Percentiles rank a stretch among this genome's conserved stretches.
Evolutionary conservation across 2,113 vertebrate genomes (phyloP).

Genomic region (Murina feae): DNA sequence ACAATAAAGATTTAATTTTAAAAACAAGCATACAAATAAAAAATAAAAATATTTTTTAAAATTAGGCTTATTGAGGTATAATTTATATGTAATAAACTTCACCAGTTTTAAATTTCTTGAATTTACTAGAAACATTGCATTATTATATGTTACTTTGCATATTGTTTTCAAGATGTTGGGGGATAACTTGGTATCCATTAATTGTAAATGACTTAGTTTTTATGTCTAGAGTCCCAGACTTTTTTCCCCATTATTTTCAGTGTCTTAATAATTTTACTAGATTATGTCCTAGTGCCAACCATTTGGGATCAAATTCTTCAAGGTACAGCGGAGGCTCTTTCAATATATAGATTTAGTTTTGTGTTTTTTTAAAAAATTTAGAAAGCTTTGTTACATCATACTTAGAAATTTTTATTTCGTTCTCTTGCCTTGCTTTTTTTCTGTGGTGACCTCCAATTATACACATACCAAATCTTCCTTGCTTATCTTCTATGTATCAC

Average conservation of each 20-base stretch:
- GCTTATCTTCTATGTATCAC: neutral
- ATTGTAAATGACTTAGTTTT: neutral
- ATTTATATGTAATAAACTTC: neutral
- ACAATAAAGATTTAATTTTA: too few species aligned
- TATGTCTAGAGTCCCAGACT: neutral
- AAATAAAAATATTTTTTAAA: too few species aligned
- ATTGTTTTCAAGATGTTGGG: neutral
- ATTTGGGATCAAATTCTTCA: neutral
- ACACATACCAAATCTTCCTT: neutral
- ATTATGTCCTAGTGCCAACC: neutral
- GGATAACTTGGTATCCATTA: neutral
- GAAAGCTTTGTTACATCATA: neutral
- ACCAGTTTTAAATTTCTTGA: neutral
- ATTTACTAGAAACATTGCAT: neutral
- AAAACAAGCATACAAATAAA: too few species aligned
- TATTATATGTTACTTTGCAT: neutral
- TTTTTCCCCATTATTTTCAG: neutral
- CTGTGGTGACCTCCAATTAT: neutral
- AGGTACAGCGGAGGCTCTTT: neutral
- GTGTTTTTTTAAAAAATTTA: neutral
- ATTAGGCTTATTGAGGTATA: too few species aligned
- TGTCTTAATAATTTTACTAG: neutral
- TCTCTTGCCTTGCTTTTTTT: neutral
- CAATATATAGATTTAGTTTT: neutral
- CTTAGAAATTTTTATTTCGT: neutral